Evolutionary conservation across 2,888 invertebrate species (phyloP).

Genomic region (Heliconius ismenius): DNA sequence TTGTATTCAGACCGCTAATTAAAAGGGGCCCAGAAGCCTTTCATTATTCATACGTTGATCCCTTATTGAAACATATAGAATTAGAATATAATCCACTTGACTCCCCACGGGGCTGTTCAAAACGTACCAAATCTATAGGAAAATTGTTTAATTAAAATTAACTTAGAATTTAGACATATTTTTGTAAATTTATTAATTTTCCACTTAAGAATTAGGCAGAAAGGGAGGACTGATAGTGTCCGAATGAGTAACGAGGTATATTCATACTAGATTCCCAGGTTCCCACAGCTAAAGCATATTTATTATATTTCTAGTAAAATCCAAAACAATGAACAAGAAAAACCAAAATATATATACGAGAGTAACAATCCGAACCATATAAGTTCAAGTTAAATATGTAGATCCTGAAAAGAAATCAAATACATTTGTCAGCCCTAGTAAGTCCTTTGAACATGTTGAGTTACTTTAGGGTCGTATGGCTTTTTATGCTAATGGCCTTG

Average conservation of each 20-base stretch:
- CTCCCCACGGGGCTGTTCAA: slow-evolving; percentile 26
- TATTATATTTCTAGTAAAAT: not conserved
- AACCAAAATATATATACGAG: not conserved
- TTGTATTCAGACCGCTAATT: slow-evolving; percentile 31
- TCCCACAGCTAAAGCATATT: not conserved
- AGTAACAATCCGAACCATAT: not conserved
- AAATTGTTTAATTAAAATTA: slow-evolving; percentile 4
- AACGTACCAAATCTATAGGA: not conserved
- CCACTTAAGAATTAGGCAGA: too few species aligned
- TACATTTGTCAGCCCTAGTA: slow-evolving; percentile 30
- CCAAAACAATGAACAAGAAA: not conserved
- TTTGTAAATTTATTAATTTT: not conserved
- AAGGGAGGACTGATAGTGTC: too few species aligned
- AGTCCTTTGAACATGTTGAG: slow-evolving; percentile 29
- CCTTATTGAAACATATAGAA: slow-evolving; percentile 34
- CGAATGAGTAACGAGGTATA: too few species aligned
- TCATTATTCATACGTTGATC: slow-evolving; percentile 38
- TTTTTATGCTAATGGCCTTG: slow-evolving; percentile 39
- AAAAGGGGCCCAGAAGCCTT: slow-evolving; percentile 27
- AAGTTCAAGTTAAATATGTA: slow-evolving; percentile 3
- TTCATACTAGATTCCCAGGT: too few species aligned
- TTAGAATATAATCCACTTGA: slow-evolving; percentile 25
- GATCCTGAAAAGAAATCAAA: slow-evolving; percentile 14
- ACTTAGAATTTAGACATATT: not conserved
- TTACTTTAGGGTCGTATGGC: slow-evolving; percentile 35